Conservation (phyloP, 2,797 vertebrate species). For the Aplochiton taeniatus region DNA sequence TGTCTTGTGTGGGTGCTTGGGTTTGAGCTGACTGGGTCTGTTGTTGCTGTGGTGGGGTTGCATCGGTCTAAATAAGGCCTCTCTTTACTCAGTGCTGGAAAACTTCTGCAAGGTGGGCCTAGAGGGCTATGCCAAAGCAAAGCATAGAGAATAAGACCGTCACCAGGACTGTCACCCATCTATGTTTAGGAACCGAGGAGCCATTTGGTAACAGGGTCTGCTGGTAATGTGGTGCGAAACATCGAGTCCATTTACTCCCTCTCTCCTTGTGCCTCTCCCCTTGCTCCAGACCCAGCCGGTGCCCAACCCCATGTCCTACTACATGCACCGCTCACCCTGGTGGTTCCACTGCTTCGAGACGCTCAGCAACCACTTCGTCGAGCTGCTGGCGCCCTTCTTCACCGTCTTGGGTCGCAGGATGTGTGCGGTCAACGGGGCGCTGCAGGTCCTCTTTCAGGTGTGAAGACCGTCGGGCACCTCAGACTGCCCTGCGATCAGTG, state of each 20-base stretch:
- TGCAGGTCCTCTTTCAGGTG: constrained; percentile 95
- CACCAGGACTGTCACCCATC: neutral
- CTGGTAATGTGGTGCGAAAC: no score
- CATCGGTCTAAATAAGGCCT: constrained; percentile 54
- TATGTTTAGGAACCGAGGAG: constrained; percentile 12
- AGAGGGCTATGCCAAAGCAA: constrained; percentile 32
- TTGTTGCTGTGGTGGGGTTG: constrained; percentile 24
- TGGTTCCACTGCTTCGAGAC: constrained; percentile 91
- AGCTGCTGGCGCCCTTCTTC: constrained; percentile 88
- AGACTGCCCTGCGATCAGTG: neutral
- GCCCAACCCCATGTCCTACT: constrained; percentile 91
- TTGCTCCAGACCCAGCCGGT: constrained; percentile 88
- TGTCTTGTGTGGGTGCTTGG: no score
- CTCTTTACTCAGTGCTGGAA: constrained; percentile 56
- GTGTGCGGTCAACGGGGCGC: constrained; percentile 76
- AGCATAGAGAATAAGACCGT: constrained; percentile 23
- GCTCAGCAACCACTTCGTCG: constrained; percentile 86
- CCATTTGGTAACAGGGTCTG: no score
- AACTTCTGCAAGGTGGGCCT: constrained; percentile 33
- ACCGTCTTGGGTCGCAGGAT: constrained; percentile 85
- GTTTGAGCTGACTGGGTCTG: constrained; percentile 2
- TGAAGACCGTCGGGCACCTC: constrained; percentile 17
- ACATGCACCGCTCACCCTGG: constrained; percentile 86
- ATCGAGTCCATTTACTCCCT: no score
- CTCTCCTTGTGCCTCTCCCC: neutral